Conservation (phyloP, 2,888 invertebrate genomes). For the Glaucopsyche alexis region DNA sequence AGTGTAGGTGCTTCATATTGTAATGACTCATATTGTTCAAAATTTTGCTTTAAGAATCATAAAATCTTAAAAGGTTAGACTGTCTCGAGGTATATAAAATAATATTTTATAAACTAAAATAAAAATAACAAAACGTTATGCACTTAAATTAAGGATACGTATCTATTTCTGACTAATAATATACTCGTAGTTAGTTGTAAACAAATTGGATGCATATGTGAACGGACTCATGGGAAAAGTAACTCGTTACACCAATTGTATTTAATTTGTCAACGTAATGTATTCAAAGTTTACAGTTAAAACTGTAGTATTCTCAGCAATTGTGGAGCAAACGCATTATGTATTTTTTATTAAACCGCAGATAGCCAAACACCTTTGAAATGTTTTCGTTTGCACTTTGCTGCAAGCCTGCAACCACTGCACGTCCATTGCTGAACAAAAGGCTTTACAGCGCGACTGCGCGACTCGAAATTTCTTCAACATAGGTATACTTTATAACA, state of each 20-base stretch:
- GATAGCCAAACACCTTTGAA: not conserved
- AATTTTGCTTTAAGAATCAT: slow-evolving; percentile 5
- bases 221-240: not conserved
- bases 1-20: slow-evolving; percentile 24
- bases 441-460: not conserved
- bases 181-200: not conserved
- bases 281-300: slow-evolving; percentile 1
- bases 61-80: not conserved
- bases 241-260: not conserved
- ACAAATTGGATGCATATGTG: not conserved
- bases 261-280: slow-evolving; percentile 11
- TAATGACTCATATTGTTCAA: slow-evolving; percentile 25
- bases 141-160: not conserved
- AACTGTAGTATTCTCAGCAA: not conserved
- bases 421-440: not conserved
- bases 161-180: not conserved
- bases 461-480: not conserved
- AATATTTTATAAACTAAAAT: not conserved
- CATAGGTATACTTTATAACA: too few relatives aligned
- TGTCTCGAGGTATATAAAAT: not conserved
- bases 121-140: not conserved
- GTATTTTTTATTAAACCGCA: not conserved
- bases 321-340: not conserved
- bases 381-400: not conserved
- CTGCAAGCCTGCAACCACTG: not conserved